Evolutionary conservation across 2,113 vertebrate species (phyloP), one percentile per base, ranked within the genome.

Genomic region (Sula dactylatra): DNA sequence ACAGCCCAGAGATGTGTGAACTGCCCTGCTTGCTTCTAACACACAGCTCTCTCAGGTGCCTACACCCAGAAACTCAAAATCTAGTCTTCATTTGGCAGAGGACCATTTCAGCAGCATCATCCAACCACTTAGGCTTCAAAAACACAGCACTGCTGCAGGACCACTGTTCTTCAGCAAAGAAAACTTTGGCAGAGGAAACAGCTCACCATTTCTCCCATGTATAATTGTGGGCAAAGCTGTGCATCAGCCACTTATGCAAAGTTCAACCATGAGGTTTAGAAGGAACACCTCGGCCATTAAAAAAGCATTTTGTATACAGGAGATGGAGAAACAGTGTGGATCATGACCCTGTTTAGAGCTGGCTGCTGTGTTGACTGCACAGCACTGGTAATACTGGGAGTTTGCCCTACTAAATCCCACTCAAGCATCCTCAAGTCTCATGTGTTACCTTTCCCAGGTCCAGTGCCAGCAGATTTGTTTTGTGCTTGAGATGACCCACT

Each of bases 381-480:
- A 76, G 82, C 78, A 69, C 84, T 66, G 78, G 78, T 59, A 88
- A 26, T 25, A 69, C 84, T 66, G 78, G 78, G 64, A 88, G 31
- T 25, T 19, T 16, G 44, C 82, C 80, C 77, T 67, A 4, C 59
- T 55, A 82, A 87, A 65, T 13, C 62, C 27, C 71, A 31, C 38
- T 86, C 16, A n/a, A 58, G 69, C 17, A 72, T 42, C 42, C n/a
- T 80, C 66, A n/a, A 54, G n/a, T n/a, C 72, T 88, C 12, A 5
- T 5, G 34, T 61, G 59, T 89, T 99, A 99, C 99, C 99, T 99
- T 99, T 99, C 97, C 99, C 99, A 94, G 99, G 98, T 97, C 98
- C 99, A 97, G 99, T 97, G 95, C 98, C 98, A 91, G 99, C 97
- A 94, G 99, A 97, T 98, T 99, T 99, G 98, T 97, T 99, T 98